Percentiles rank a stretch among this genome's conserved stretches.
Conservation (phyloP, 2,113 vertebrate genomes). For the Varanus salvator region DNA sequence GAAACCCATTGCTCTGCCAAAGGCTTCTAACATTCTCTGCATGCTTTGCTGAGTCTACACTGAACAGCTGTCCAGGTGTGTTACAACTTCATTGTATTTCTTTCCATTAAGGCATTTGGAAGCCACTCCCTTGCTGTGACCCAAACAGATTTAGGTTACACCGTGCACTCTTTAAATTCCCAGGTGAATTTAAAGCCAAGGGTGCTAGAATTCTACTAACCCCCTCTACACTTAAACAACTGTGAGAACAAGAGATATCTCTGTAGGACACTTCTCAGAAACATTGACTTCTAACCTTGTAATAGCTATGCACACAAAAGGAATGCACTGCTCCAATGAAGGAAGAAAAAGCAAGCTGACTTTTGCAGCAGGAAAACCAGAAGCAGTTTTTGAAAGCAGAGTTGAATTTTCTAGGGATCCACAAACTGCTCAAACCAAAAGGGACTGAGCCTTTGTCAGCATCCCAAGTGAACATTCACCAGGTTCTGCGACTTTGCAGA, state of each 20-base stretch:
- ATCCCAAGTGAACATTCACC: background rate
- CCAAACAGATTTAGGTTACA: background rate
- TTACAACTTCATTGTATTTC: background rate
- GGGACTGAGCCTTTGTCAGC: background rate
- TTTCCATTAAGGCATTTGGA: conserved; percentile 6
- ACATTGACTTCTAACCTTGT: background rate
- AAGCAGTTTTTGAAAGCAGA: background rate
- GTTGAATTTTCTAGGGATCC: background rate
- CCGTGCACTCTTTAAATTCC: background rate
- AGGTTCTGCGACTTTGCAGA: background rate
- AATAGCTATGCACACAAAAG: background rate
- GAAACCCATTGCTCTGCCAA: background rate
- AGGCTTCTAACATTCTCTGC: background rate
- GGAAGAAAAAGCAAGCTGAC: background rate
- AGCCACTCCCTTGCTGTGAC: background rate
- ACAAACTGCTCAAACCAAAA: background rate
- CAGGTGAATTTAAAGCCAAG: background rate
- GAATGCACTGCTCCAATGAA: background rate
- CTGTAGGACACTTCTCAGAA: background rate
- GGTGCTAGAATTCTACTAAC: background rate
- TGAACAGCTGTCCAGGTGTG: background rate
- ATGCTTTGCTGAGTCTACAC: conserved; percentile 16
- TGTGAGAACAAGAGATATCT: background rate
- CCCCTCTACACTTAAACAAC: background rate
- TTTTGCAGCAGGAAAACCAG: background rate